Conservation (phyloP, 1,140 invertebrate species). For the Diachasma alloeum region DNA sequence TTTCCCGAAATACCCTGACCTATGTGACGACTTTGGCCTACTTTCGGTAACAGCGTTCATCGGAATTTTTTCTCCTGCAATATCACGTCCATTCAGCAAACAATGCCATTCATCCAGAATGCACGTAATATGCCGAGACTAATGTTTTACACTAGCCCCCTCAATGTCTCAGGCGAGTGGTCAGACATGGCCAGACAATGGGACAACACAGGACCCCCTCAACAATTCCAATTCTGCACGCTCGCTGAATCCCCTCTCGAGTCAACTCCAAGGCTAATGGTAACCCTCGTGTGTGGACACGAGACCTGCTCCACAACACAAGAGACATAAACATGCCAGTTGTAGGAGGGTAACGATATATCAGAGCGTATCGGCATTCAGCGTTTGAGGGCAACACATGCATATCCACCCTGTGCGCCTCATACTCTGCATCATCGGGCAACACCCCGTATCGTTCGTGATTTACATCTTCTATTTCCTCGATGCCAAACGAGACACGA, state of each 20-base stretch:
- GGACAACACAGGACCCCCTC: neutral
- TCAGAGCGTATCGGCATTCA: constrained; percentile 38
- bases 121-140: neutral
- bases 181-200: neutral
- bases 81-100: neutral
- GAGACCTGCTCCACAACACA: neutral
- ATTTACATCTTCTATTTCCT: constrained; percentile 45
- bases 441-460: constrained; percentile 40
- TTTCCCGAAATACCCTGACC: neutral
- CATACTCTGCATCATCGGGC: constrained; percentile 33
- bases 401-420: constrained; percentile 13
- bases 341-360: constrained; percentile 28
- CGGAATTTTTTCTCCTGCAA: neutral
- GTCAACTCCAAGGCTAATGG: constrained; percentile 11
- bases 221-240: neutral
- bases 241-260: neutral
- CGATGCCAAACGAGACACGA: constrained; percentile 9
- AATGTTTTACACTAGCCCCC: neutral
- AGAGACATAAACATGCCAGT: constrained; percentile 37
- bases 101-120: neutral
- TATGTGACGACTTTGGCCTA: neutral
- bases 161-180: neutral
- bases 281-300: neutral
- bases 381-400: constrained; percentile 27
- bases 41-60: neutral